These are phyloP conservation scores for Enteromius paludinosus DNA, from an alignment of 2,797 vertebrate species.

Conservation along the genomic window DNA sequence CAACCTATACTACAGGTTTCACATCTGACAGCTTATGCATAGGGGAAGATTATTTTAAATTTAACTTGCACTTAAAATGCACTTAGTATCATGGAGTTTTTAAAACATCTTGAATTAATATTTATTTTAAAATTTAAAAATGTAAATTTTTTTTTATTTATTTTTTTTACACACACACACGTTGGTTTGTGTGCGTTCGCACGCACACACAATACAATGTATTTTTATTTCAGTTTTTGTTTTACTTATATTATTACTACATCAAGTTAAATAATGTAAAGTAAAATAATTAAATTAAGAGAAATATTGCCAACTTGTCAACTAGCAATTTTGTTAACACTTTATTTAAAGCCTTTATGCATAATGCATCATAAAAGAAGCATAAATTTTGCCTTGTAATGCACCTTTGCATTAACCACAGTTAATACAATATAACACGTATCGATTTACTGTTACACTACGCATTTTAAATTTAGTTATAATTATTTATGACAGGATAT, in stretches of 20 bases:
- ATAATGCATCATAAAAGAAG: neutral
- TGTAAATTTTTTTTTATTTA: too few relatives aligned
- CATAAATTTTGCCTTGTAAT: neutral
- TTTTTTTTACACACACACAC: too few relatives aligned
- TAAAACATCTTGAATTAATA: neutral
- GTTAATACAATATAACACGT: neutral
- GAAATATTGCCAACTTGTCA: neutral
- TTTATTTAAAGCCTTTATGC: neutral
- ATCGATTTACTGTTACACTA: neutral
- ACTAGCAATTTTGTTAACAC: neutral
- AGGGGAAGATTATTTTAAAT: neutral
- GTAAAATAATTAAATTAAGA: neutral
- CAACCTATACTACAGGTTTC: neutral
- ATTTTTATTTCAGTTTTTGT: neutral
- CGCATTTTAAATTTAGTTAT: neutral
- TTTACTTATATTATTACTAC: neutral
- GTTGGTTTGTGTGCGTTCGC: too few relatives aligned
- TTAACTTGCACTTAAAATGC: neutral
- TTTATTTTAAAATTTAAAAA: neutral
- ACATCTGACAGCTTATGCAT: neutral
- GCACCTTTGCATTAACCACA: neutral
- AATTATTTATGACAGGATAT: neutral
- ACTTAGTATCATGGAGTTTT: neutral
- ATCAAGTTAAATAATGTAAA: too few relatives aligned
- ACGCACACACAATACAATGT: neutral